Evolutionary conservation across 2,797 vertebrate genomes (phyloP), one percentile per base, ranked within the genome.

Genomic region (Dermochelys coriacea): DNA sequence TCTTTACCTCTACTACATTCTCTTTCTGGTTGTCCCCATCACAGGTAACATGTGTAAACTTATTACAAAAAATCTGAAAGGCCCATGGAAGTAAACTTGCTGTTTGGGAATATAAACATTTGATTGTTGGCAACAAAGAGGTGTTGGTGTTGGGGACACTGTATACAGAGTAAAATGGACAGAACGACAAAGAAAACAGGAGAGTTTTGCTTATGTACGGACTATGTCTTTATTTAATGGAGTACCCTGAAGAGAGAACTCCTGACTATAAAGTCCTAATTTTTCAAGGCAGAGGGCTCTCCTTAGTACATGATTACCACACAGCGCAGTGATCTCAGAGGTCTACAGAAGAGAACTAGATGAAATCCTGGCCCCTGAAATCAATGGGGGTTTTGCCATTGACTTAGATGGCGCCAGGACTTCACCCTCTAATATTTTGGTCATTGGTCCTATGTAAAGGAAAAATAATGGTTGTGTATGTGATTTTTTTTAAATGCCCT

Each of bases 381-480:
- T 71, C 64, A n/a, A 8, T 37, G 18, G 7, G 16, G 16, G 16
- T 68, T 41, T 41, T 41, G 18, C 37, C 9, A 25, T 23, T 41
- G n/a, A 23, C 37, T 41, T 37, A 37, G 19, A 71, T 21, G 37
- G 19, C 2, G 11, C 59, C 19, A 71, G 37, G 68, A 41, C 12
- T 71, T 71, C 37, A 71, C 21, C 37, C 21, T 71, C 10, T 21
- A 27, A 41, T 37, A 21, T 71, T 41, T 12, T 71, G 3, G 19
- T 21, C 19, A 12, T 41, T 10, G 10, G 37, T 15, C 21, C 68
- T 71, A 41, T 21, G 37, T 71, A 71, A 71, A 41, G 68, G 57
- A 88, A 91, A 86, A 91, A 91, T 57, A 64, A 91, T 80, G 80
- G 85, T 82, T 91, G 88, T 88, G 88, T 85, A 77, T 88, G 89